Percentiles rank a stretch among this genome's conserved stretches.
Evolutionary conservation across 2,113 vertebrate species (phyloP).

Genomic region (Cyanoderma ruficeps): DNA sequence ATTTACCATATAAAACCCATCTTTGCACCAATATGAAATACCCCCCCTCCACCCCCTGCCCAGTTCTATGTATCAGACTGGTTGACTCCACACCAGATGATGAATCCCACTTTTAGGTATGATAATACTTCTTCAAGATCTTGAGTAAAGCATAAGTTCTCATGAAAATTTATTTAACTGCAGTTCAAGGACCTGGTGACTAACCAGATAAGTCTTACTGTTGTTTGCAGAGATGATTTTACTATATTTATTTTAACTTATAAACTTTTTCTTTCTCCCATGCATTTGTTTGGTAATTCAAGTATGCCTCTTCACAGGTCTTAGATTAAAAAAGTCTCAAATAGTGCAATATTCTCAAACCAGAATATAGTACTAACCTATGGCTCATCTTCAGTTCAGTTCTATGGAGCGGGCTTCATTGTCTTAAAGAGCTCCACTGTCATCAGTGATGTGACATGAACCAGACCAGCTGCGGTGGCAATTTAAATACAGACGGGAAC

Average conservation of each 20-base stretch:
- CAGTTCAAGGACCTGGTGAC: slow-evolving; percentile 40
- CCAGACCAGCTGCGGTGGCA: background rate
- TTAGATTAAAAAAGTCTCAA: background rate
- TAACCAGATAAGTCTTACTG: slow-evolving; percentile 59
- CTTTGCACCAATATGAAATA: background rate
- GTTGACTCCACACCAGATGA: background rate
- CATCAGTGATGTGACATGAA: rapidly evolving
- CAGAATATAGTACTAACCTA: background rate
- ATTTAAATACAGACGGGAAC: background rate
- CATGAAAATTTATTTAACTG: slow-evolving; percentile 40
- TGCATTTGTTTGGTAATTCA: background rate
- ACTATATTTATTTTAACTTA: background rate
- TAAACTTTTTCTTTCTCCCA: background rate
- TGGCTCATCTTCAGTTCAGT: background rate
- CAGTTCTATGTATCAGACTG: background rate
- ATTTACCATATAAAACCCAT: background rate
- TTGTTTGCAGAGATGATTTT: background rate
- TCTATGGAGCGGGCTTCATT: background rate
- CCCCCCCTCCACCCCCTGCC: rapidly evolving
- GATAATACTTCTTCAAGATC: slow-evolving; percentile 77
- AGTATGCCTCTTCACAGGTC: background rate
- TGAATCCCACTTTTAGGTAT: rapidly evolving
- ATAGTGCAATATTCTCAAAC: background rate
- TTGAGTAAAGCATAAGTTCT: slow-evolving; percentile 76
- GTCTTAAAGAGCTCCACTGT: background rate